These are phyloP conservation scores for Uria lomvia DNA, from an alignment of 2,113 vertebrate species.

Conservation along the genomic window DNA sequence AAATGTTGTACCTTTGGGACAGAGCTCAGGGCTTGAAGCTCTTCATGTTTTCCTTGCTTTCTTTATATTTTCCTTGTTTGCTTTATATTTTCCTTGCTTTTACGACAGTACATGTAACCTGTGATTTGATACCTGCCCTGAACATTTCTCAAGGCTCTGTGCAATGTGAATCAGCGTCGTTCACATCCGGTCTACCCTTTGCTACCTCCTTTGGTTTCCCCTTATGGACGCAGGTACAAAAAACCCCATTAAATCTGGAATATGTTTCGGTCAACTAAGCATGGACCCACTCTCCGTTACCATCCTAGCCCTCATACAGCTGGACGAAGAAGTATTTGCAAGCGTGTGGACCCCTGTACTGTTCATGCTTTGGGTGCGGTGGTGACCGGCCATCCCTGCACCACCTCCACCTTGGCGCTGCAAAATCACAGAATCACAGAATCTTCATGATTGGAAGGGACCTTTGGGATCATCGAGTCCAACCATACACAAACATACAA, in stretches of 20 bases:
- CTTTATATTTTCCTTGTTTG: background rate
- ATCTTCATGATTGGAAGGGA: no score
- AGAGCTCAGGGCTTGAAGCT: background rate
- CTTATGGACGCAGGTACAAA: background rate
- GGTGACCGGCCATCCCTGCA: background rate
- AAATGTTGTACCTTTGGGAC: background rate
- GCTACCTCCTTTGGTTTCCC: background rate
- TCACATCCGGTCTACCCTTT: background rate
- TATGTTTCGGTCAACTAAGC: accelerated
- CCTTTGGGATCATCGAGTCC: no score
- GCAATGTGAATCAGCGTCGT: background rate
- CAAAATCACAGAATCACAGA: no score
- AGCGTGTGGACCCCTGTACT: background rate
- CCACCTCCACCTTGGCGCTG: background rate
- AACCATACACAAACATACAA: no score
- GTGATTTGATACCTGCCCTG: background rate
- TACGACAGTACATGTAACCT: background rate
- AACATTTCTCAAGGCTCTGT: background rate
- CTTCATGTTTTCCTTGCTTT: background rate
- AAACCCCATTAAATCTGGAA: accelerated
- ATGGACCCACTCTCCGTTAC: background rate
- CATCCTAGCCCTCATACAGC: no score
- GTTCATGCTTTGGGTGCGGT: accelerated
- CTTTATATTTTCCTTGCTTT: background rate
- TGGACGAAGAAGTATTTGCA: background rate